These are phyloP conservation scores for Australoheros facetus DNA, from an alignment of 2,797 vertebrate genomes.

Conservation along the genomic window DNA sequence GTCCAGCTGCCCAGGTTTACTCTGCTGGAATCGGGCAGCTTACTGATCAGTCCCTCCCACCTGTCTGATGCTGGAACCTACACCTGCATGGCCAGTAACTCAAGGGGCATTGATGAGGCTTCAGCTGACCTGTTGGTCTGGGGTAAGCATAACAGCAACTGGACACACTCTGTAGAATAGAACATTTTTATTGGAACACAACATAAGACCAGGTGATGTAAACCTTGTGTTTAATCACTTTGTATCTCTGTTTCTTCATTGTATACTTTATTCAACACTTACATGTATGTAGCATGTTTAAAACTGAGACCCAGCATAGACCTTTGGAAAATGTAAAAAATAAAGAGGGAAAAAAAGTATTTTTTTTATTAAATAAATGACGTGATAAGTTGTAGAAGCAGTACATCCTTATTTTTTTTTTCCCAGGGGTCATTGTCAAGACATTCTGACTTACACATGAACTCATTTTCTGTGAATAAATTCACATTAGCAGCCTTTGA, in stretches of 20 bases:
- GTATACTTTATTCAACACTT: not conserved
- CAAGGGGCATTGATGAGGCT: slow-evolving; percentile 92
- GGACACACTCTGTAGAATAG: not conserved
- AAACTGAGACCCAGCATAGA: not conserved
- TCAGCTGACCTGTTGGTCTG: slow-evolving; percentile 92
- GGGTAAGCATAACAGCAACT: slow-evolving; percentile 82
- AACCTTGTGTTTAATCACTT: not conserved
- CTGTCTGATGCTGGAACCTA: slow-evolving; percentile 91
- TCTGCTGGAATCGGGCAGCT: slow-evolving; percentile 93
- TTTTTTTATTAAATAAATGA: not conserved
- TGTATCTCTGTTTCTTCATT: not conserved
- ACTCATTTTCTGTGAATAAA: slow-evolving; percentile 23
- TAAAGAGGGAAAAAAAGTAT: not conserved
- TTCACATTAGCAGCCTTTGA: slow-evolving; percentile 27
- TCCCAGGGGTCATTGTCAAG: slow-evolving; percentile 29
- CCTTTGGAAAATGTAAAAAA: not conserved
- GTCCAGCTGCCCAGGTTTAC: slow-evolving; percentile 96
- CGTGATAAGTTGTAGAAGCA: slow-evolving; percentile 23
- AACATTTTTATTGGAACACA: not conserved
- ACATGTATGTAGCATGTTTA: not conserved
- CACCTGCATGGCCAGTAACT: slow-evolving; percentile 96
- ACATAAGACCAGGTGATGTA: not conserved
- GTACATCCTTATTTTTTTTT: not conserved
- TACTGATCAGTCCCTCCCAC: slow-evolving; percentile 92
- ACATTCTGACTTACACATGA: slow-evolving; percentile 17